Evolutionary conservation across 1,140 invertebrate species (phyloP).

Genomic region (Tetranychus cinnabarinus): DNA sequence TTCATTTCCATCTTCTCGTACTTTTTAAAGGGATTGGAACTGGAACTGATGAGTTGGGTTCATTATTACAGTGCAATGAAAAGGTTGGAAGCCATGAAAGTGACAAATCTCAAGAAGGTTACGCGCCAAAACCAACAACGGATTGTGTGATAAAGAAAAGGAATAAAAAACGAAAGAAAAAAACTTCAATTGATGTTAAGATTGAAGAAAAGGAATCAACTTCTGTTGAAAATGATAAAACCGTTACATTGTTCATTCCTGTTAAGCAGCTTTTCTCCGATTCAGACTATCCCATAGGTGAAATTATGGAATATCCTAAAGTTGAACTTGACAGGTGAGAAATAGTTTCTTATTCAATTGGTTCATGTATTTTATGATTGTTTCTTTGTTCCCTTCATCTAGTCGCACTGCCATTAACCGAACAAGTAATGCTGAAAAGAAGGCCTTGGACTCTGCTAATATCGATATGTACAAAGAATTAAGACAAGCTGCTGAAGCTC

Average conservation of each 20-base stretch:
- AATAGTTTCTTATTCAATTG: background rate
- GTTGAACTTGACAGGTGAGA: conserved; percentile 17
- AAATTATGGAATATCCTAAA: conserved; percentile 23
- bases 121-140: too few species aligned
- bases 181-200: background rate
- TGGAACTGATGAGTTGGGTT: too few species aligned
- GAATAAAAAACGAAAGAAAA: conserved; percentile 10
- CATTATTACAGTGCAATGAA: too few species aligned
- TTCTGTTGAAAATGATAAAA: conserved; percentile 31
- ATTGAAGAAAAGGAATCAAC: too few species aligned
- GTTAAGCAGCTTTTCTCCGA: conserved; percentile 60
- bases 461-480: conserved; percentile 79
- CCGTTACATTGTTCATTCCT: conserved; percentile 59
- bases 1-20: too few species aligned
- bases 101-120: too few species aligned
- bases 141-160: background rate
- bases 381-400: background rate
- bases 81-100: too few species aligned
- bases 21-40: too few species aligned
- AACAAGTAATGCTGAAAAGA: conserved; percentile 71
- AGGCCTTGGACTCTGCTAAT: conserved; percentile 29
- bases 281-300: conserved; percentile 32
- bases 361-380: background rate
- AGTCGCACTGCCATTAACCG: conserved; percentile 63
- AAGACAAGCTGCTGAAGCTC: conserved; percentile 82